Conservation (phyloP, 1,140 invertebrate species). For the Wiebesia pumilae region DNA sequence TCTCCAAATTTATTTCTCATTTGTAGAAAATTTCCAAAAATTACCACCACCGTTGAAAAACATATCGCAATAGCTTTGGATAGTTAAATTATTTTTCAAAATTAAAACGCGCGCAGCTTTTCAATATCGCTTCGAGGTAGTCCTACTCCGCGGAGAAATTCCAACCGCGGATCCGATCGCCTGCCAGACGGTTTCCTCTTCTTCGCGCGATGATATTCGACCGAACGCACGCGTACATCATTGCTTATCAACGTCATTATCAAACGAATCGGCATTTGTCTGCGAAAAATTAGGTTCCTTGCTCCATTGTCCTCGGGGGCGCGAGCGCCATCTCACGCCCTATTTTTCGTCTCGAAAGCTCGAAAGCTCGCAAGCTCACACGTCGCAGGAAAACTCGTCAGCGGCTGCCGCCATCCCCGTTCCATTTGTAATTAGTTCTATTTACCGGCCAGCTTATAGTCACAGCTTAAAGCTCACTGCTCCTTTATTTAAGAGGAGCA, state of each 20-base stretch:
- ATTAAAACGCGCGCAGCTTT: too few relatives aligned
- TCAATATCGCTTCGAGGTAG: too few relatives aligned
- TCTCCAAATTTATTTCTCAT: too few relatives aligned
- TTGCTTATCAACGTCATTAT: background rate
- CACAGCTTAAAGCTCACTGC: background rate
- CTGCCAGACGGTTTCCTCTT: background rate
- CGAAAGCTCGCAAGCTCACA: too few relatives aligned
- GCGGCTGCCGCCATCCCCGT: background rate
- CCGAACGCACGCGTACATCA: background rate
- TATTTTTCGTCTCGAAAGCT: too few relatives aligned
- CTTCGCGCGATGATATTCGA: background rate
- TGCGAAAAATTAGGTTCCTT: background rate
- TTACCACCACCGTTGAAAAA: too few relatives aligned
- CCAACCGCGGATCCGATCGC: background rate
- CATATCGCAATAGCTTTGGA: too few relatives aligned
- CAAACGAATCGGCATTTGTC: background rate
- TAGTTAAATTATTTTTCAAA: too few relatives aligned
- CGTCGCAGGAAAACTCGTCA: background rate
- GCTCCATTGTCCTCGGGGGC: background rate
- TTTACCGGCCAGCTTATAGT: slow-evolving; percentile 14
- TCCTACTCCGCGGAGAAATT: too few relatives aligned
- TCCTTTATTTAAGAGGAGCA: slow-evolving; percentile 20
- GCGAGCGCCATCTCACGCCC: too few relatives aligned
- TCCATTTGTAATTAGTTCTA: slow-evolving; percentile 41
- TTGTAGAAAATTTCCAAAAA: too few relatives aligned